These are phyloP conservation scores for Gephyroberyx darwinii DNA, from an alignment of 2,797 vertebrate species.

Conservation along the genomic window DNA sequence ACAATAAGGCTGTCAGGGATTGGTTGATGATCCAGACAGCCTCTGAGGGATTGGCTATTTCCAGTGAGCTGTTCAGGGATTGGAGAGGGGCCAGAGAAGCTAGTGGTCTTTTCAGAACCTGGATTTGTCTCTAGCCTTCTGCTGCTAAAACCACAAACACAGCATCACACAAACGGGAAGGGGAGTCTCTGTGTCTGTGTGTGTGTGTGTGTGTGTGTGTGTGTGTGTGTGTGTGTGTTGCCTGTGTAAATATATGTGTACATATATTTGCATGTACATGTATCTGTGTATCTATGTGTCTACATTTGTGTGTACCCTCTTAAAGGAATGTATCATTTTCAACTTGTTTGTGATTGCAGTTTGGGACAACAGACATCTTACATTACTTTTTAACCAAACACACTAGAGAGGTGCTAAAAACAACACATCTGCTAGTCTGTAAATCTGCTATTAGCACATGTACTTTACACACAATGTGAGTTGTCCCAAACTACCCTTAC, in stretches of 20 bases:
- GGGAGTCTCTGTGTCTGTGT: constrained; percentile 76
- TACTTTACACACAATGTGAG: background rate
- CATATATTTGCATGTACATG: constrained; percentile 18
- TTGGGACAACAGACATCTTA: constrained; percentile 50
- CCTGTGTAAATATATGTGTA: constrained; percentile 18
- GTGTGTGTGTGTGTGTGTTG: constrained; percentile 54
- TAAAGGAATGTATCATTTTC: constrained; percentile 60
- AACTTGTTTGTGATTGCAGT: constrained; percentile 56
- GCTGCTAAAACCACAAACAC: constrained; percentile 78
- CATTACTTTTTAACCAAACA: background rate
- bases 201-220: constrained; percentile 60
- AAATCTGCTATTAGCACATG: background rate
- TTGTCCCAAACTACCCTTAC: constrained; percentile 62
- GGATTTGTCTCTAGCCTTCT: constrained; percentile 89
- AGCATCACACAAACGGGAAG: constrained; percentile 78
- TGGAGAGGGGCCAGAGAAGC: constrained; percentile 70
- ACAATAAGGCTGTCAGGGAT: constrained; percentile 32
- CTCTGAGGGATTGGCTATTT: background rate
- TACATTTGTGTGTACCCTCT: constrained; percentile 17
- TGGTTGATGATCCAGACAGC: constrained; percentile 1
- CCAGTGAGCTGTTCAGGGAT: constrained; percentile 11
- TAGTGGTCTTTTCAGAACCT: constrained; percentile 76
- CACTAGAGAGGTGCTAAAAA: constrained; percentile 17
- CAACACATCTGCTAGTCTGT: constrained; percentile 23
- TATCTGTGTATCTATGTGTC: constrained; percentile 15